Evolutionary conservation across 2,797 vertebrate genomes (phyloP).

Genomic region (Meriones psammophilus): DNA sequence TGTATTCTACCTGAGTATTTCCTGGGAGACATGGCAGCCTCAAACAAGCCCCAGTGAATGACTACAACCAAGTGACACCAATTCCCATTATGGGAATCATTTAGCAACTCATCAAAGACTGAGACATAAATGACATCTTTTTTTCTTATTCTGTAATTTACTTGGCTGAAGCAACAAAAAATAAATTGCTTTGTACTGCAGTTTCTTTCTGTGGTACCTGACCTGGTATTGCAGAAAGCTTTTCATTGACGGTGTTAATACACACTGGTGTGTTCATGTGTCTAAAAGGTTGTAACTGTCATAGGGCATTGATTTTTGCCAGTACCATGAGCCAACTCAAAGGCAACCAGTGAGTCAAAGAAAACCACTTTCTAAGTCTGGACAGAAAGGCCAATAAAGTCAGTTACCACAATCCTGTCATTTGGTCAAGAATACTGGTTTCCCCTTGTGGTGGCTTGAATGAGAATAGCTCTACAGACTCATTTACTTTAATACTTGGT

Average conservation of each 20-base stretch:
- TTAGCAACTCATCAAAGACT: not conserved
- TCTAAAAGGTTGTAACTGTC: not conserved
- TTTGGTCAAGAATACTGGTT: not conserved
- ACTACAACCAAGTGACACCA: not conserved
- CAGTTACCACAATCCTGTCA: not conserved
- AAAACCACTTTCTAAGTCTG: not conserved
- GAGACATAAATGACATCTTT: not conserved
- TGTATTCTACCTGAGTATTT: not conserved
- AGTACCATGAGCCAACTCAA: not conserved
- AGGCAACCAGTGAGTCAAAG: not conserved
- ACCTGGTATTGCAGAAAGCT: not conserved
- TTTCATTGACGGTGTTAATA: not conserved
- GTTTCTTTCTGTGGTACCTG: not conserved
- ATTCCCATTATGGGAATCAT: not conserved
- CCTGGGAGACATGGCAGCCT: not conserved
- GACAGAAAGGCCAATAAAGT: not conserved
- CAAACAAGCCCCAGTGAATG: not conserved
- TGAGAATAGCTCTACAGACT: not conserved
- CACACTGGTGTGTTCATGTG: not conserved
- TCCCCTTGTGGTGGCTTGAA: not conserved
- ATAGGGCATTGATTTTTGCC: not conserved
- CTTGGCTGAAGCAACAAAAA: not conserved
- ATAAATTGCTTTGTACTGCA: not conserved
- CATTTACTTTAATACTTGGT: not conserved
- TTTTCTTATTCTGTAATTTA: conserved; percentile 5